These are phyloP conservation scores for Bostrychus sinensis DNA, from an alignment of 2,113 vertebrate genomes.

Conservation along the genomic window DNA sequence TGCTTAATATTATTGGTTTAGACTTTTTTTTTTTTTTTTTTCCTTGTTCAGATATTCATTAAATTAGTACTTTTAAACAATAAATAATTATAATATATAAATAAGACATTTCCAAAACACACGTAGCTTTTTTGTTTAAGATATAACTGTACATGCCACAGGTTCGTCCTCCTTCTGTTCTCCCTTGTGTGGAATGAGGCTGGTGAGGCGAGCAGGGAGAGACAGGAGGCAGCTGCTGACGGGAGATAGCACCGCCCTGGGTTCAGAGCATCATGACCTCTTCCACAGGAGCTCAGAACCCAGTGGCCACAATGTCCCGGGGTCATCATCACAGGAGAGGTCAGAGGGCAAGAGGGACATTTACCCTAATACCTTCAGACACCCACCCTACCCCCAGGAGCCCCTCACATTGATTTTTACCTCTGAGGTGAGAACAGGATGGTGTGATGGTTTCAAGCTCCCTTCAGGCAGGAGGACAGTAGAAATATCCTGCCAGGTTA, in stretches of 20 bases:
- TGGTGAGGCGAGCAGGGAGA: constrained; percentile 47
- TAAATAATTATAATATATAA: no score
- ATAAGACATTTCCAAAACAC: no score
- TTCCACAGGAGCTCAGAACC: constrained; percentile 27
- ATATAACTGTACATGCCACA: constrained; percentile 9
- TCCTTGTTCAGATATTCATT: no score
- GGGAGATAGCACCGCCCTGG: constrained; percentile 45
- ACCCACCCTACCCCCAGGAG: constrained; percentile 24
- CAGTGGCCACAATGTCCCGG: constrained; percentile 32
- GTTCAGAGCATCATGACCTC: constrained; percentile 44
- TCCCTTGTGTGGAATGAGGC: constrained; percentile 33
- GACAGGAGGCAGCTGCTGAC: constrained; percentile 61
- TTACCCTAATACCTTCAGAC: constrained; percentile 54
- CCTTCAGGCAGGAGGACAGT: constrained; percentile 12
- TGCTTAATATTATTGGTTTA: no score
- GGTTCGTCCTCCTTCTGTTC: constrained; percentile 26
- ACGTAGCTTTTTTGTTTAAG: background rate
- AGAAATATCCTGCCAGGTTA: constrained; percentile 1
- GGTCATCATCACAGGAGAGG: constrained; percentile 61
- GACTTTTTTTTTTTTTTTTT: no score
- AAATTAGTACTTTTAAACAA: no score
- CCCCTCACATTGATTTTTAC: constrained; percentile 54
- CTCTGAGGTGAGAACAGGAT: constrained; percentile 44
- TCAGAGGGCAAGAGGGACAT: constrained; percentile 62
- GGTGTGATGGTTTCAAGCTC: constrained; percentile 39